Evolutionary conservation across 2,888 invertebrate genomes (phyloP).

Genomic region (Platycheirus albimanus): DNA sequence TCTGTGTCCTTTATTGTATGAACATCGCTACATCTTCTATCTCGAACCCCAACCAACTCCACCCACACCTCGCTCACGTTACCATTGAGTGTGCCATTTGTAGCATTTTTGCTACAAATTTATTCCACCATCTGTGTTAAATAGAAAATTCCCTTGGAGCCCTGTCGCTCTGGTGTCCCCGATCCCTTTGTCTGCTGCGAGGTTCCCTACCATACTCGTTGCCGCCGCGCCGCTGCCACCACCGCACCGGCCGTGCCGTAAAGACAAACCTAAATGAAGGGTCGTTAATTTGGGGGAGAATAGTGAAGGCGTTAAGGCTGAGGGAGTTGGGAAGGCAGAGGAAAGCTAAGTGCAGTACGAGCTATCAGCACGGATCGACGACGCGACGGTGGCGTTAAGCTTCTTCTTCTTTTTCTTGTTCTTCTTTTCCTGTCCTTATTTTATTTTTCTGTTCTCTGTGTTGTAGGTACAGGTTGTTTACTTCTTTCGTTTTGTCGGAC

Average conservation of each 20-base stretch:
- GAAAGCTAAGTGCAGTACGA: constrained; percentile 51
- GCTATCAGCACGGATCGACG: constrained; percentile 40
- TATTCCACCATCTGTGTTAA: constrained; percentile 60
- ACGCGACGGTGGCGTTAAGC: constrained; percentile 43
- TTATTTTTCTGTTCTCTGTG: constrained; percentile 6
- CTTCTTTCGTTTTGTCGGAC: constrained; percentile 26
- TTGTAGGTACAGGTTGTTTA: constrained; percentile 27
- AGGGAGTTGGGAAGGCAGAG: neutral
- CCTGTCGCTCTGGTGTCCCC: constrained; percentile 7
- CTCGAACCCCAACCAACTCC: neutral
- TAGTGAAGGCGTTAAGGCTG: neutral
- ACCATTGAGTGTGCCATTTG: constrained; percentile 52
- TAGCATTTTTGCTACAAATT: constrained; percentile 59
- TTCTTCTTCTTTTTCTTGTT: constrained; percentile 27
- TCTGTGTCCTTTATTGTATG: constrained; percentile 25
- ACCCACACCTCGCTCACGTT: neutral
- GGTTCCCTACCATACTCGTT: too few relatives aligned
- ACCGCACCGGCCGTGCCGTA: too few relatives aligned
- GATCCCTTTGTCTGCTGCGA: constrained; percentile 4
- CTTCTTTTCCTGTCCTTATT: too few relatives aligned
- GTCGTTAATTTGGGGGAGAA: constrained; percentile 24
- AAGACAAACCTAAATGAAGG: constrained; percentile 22
- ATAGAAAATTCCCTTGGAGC: constrained; percentile 50
- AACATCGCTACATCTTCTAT: constrained; percentile 12
- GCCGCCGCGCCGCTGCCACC: too few relatives aligned